A percentile compares a stretch with the other conserved stretches of the same genome.
Evolutionary conservation across 1,140 invertebrate genomes (phyloP).

Genomic region (Mycetomoellerius zeteki): DNA sequence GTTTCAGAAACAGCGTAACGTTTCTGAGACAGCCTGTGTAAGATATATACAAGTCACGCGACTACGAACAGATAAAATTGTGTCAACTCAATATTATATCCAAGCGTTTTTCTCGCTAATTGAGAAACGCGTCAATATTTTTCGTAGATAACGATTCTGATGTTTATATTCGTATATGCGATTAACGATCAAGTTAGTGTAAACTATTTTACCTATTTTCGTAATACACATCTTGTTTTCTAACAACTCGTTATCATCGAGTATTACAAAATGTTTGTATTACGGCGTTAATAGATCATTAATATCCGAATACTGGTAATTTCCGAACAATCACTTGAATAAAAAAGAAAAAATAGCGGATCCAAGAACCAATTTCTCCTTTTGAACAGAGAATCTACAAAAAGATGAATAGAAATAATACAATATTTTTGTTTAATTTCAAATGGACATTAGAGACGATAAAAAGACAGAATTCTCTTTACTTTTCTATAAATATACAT

Average conservation of each 20-base stretch:
- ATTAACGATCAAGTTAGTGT: not conserved
- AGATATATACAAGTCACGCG: constrained; percentile 20
- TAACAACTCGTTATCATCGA: constrained; percentile 11
- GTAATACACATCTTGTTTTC: constrained; percentile 35
- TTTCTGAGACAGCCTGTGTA: not conserved
- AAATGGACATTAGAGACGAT: not conserved
- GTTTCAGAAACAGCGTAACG: not conserved
- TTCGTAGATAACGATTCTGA: constrained; percentile 14
- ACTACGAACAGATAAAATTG: constrained; percentile 11
- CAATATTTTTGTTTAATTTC: not conserved
- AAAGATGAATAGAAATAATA: not conserved
- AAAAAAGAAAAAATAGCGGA: not conserved
- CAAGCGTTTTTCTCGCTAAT: constrained; percentile 28
- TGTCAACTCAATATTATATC: constrained; percentile 8
- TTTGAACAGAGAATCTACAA: not conserved
- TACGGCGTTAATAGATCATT: not conserved
- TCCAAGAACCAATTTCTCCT: not conserved
- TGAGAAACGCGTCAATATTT: constrained; percentile 32
- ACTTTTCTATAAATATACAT: too few species aligned
- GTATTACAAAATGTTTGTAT: constrained; percentile 1
- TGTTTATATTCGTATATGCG: not conserved
- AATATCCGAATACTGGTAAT: not conserved
- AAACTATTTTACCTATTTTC: constrained; percentile 36
- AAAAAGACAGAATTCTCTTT: not conserved
- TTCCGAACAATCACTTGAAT: not conserved